Conservation (phyloP, 2,797 vertebrate genomes). For the Chloroceryle inda region DNA sequence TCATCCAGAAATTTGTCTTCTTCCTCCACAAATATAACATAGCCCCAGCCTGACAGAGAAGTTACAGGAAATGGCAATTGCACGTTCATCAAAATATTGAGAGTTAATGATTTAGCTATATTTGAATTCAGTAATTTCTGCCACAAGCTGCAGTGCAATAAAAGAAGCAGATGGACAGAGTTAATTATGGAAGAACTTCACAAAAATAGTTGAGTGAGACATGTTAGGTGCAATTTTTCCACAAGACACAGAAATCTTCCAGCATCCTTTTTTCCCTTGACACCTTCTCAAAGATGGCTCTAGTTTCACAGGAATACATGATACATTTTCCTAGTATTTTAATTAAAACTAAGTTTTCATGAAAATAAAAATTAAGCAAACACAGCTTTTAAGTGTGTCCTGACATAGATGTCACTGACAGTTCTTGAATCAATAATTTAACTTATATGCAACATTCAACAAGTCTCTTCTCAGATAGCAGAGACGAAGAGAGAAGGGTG, state of each 20-base stretch:
- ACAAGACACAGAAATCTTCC: neutral
- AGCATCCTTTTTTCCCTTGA: neutral
- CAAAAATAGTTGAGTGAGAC: neutral
- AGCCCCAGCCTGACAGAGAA: neutral
- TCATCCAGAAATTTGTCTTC: neutral
- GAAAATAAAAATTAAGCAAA: neutral
- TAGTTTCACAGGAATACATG: neutral
- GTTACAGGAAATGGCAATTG: neutral
- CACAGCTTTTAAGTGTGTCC: neutral
- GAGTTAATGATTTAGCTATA: neutral
- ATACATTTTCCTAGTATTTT: neutral
- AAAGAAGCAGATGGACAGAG: slow-evolving; percentile 12
- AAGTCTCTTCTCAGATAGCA: neutral
- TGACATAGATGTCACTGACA: neutral
- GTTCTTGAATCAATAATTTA: neutral
- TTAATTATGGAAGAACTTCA: neutral
- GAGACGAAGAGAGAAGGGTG: neutral
- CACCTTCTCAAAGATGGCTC: neutral
- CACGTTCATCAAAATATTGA: neutral
- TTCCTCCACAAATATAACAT: neutral
- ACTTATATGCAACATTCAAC: neutral
- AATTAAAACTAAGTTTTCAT: neutral
- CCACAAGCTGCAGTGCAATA: neutral
- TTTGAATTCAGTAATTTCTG: slow-evolving; percentile 17
- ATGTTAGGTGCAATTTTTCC: neutral